Conservation (phyloP, 2,113 vertebrate species). For the Lamprotornis superbus region DNA sequence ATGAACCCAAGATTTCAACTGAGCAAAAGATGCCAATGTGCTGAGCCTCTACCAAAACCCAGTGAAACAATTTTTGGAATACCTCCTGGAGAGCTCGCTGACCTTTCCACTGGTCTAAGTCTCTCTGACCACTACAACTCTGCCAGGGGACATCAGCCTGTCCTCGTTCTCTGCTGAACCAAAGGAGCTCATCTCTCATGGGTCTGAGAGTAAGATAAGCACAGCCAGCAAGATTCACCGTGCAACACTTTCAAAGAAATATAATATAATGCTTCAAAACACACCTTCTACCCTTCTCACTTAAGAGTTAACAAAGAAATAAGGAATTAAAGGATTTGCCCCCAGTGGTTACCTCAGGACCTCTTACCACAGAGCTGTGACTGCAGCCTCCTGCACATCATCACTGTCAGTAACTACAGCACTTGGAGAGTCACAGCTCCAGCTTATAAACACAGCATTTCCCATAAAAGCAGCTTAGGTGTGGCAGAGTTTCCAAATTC, state of each 20-base stretch:
- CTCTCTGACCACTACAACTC: neutral
- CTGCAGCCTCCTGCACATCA: neutral
- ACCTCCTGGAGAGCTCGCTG: neutral
- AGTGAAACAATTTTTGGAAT: neutral
- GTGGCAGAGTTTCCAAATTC: neutral
- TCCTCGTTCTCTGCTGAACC: neutral
- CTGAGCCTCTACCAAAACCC: neutral
- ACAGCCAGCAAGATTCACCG: neutral
- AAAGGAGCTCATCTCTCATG: neutral
- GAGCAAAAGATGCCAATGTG: neutral
- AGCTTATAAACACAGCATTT: neutral
- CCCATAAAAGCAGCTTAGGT: neutral
- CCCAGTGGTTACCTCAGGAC: neutral
- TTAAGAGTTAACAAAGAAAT: neutral
- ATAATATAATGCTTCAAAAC: neutral
- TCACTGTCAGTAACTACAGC: neutral
- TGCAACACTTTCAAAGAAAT: neutral
- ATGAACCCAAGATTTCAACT: neutral
- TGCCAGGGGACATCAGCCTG: neutral
- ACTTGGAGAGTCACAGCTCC: neutral
- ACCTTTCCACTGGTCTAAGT: neutral
- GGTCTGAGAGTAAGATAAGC: neutral
- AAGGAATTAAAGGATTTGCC: neutral
- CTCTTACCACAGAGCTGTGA: neutral
- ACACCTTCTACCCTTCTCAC: neutral